Percentiles rank a stretch among this genome's conserved stretches.
phyloP scores from a whole-genome alignment of 2,113 vertebrate genomes.

The Physeter macrocephalus region DNA sequence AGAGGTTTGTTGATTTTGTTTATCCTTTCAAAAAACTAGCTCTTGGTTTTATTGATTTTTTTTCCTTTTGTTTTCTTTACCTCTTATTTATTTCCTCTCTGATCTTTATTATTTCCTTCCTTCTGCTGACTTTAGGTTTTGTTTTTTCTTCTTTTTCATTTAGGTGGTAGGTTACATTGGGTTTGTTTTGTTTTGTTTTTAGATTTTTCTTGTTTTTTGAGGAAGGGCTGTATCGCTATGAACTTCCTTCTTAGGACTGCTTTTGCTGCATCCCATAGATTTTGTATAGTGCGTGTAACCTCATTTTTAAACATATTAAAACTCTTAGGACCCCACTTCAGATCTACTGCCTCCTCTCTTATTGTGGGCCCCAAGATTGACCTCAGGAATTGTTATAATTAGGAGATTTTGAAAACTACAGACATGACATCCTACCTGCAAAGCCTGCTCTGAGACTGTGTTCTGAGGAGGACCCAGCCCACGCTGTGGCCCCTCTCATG shows the following conservation, averaged over 20 bases:
- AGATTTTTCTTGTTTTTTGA: background rate
- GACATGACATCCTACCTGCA: no score
- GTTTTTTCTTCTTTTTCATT: no score
- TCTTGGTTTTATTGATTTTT: no score
- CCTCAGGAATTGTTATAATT: background rate
- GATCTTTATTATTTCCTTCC: no score
- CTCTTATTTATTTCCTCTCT: no score
- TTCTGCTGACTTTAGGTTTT: no score
- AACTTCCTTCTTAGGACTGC: background rate
- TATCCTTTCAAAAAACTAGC: no score
- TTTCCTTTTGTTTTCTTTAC: no score
- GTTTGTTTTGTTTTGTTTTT: no score
- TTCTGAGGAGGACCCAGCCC: background rate
- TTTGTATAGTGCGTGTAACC: background rate
- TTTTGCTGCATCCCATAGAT: background rate
- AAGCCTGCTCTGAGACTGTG: background rate
- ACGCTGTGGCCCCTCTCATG: fast-evolving
- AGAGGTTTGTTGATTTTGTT: background rate
- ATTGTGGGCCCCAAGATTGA: background rate
- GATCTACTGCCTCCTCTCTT: background rate
- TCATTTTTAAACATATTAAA: background rate
- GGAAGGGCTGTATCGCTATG: background rate
- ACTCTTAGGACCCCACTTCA: background rate
- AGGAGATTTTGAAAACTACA: background rate
- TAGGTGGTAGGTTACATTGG: no score